Conservation (phyloP, 2,113 vertebrate genomes). For the Corapipo altera region DNA sequence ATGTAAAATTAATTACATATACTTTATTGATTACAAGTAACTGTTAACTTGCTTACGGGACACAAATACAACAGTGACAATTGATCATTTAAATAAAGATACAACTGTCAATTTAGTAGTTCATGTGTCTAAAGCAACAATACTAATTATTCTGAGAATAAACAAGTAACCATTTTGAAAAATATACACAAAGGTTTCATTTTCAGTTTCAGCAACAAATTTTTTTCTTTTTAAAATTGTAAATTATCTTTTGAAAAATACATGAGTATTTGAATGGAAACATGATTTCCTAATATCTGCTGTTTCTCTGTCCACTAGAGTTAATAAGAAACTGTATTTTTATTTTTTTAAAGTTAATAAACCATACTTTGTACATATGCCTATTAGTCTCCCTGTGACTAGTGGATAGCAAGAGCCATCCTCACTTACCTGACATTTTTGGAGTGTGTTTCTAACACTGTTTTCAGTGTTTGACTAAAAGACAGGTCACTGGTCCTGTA, state of each 20-base stretch:
- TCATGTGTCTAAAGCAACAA: not conserved
- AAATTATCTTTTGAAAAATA: not conserved
- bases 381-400: not conserved
- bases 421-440: not conserved
- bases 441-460: not conserved
- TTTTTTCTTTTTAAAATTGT: not conserved
- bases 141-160: not conserved
- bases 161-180: not conserved
- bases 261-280: not conserved
- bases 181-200: not conserved
- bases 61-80: not conserved
- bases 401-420: not conserved
- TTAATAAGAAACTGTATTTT: not conserved
- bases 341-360: not conserved
- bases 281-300: not conserved
- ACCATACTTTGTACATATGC: not conserved
- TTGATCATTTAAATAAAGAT: not conserved
- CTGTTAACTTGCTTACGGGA: not conserved
- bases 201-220: not conserved
- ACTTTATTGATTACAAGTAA: not conserved
- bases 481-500: not conserved
- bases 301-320: not conserved
- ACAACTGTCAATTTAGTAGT: not conserved
- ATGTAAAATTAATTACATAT: not conserved
- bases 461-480: not conserved